Evolutionary conservation across 2,113 vertebrate genomes (phyloP), one percentile per base, ranked within the genome.

Genomic region (Nematolebias whitei): DNA sequence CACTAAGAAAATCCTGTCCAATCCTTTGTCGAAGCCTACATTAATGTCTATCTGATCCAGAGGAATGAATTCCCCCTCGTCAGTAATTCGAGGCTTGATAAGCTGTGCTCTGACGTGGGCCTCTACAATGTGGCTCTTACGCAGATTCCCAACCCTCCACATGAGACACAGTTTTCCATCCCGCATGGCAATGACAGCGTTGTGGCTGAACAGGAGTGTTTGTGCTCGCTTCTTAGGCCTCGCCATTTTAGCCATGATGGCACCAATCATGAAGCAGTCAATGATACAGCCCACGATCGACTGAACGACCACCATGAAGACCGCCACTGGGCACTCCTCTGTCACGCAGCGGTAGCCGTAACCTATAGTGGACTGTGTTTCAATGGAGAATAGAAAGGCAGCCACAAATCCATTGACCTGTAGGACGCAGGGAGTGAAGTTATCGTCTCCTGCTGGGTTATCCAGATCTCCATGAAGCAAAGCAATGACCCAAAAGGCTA

Each of bases 231-330:
- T 99, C 90, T 99, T 99, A 61, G 97, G 97, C 85, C 97, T 92
- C 0, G 97, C 97, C 97, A 99, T 99, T 89, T 99, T 99, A 75
- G 97, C 97, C 97, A 99, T 99, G 90, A 99, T 99, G 75, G 97
- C 97, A 0, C 97, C 97, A 1, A 99, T 98, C 96, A 98, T 98
- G 89, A 99, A 99, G 66, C 96, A 98, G 92, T 98, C 97, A 1
- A 99, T 98, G 81, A 99, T 97, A 83, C 97, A 98, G 53, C 97
- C 97, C 66, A 99, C 94, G 0, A 99, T 98, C 70, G 96, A 98
- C 91, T 99, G 97, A 14, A 98, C 95, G 74, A 99, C 97, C 85
- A 98, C 97, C 95, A 98, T 95, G 85, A 99, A 98, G 72, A 99
- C 96, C 0, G 97, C 97, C 0, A 96, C 89, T 0, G 97, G 97